Percentiles rank a stretch among this genome's conserved stretches.
phyloP scores from a whole-genome alignment of 2,113 vertebrate genomes.

The Microtus oregoni region DNA sequence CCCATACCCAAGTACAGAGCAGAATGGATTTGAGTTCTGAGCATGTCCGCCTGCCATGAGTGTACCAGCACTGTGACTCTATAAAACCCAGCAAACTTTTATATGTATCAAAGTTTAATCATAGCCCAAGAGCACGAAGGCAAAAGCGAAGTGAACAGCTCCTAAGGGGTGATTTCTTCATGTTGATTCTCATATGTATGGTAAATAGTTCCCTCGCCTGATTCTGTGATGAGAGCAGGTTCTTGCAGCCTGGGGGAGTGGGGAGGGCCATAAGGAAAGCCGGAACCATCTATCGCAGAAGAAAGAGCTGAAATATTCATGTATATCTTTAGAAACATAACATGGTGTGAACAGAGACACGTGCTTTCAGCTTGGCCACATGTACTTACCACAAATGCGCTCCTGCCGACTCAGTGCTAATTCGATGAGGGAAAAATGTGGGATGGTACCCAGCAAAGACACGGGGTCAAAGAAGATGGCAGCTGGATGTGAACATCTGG shows the following conservation, averaged over 20 bases:
- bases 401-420: neutral
- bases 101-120: conserved; percentile 61
- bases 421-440: no score
- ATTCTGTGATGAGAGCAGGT: conserved; percentile 14
- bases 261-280: conserved; percentile 33
- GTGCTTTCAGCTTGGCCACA: neutral
- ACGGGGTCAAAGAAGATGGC: neutral
- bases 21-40: conserved; percentile 64
- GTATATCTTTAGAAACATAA: conserved; percentile 16
- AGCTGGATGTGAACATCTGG: neutral
- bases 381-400: neutral
- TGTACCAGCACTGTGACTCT: neutral
- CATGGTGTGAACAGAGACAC: neutral
- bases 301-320: conserved; percentile 59
- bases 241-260: conserved; percentile 42
- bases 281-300: conserved; percentile 32
- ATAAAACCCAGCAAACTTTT: conserved; percentile 57
- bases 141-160: neutral
- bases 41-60: neutral
- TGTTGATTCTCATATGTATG: conserved; percentile 64
- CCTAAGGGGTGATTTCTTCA: conserved; percentile 60
- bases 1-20: conserved; percentile 65
- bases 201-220: conserved; percentile 57
- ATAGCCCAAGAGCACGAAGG: conserved; percentile 13
- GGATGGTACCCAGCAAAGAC: neutral